Base-by-base conservation (phyloP, 2,888 invertebrate genomes). In the Tromatobia lineatoria region DNA sequence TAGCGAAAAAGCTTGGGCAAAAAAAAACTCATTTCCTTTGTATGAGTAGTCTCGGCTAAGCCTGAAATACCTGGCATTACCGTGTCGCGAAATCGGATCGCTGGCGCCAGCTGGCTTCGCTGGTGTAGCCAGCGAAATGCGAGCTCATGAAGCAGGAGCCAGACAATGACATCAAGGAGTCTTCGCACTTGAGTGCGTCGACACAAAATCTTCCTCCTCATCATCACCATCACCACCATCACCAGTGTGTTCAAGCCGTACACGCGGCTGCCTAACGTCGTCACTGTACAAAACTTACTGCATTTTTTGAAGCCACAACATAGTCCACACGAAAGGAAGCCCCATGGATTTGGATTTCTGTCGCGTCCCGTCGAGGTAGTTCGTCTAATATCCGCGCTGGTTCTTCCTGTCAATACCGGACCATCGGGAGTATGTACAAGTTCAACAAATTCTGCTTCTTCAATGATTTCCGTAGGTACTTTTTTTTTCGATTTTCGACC, bases 231-330 rank as follows among this genome's bases (percentile, higher is more conserved):
- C 38, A 34, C 7, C 34, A n/a, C n/a, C n/a, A 38, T 38, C 38
- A 25, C 59, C 67, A 45, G 64, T 45, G 23, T 47, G 54, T 54
- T 13, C 23, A 8, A 18, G 59, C 25, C 69, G 67, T 18, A 42
- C 76, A 25, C 67, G 66, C 54, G 67, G 45, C 52, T 54, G 52
- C 66, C 23, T 52, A 50, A 23, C 67, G 47, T 77, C 59, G n/a
- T 61, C 59, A 69, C 29, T 20, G 54, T 69, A 57, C 77, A 47
- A 77, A 69, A 77, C 77, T 77, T 77, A 77, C 77, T 77, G 77
- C 45, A 47, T 47, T 59, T 77, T 57, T 69, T 69, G 29, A 67
- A 45, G 54, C 69, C 57, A 54, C 57, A 59, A 69, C 45, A 42
- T 18, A 77, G 10, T 69, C 34, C 34, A 25, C 69, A 20, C 1